Evolutionary conservation across 1,140 invertebrate genomes (phyloP), one percentile per base, ranked within the genome.

Genomic region (Cotesia glomerata): DNA sequence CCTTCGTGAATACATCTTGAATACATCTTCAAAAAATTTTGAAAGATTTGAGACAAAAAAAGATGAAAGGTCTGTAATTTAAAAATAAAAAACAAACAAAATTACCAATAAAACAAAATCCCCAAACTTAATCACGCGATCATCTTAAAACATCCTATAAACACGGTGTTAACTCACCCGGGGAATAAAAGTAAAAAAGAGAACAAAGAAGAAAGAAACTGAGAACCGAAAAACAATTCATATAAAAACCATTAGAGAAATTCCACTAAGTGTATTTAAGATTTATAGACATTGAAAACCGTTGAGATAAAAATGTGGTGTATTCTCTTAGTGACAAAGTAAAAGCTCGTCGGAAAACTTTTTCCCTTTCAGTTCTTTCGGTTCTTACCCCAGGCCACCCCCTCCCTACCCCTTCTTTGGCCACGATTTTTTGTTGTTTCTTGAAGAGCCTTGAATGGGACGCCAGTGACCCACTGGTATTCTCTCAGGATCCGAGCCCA

Each of bases 381-480:
- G 2, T 32, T 49, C 39, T 51, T 35, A 54, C 54, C 26, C 34
- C 9, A n/a, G 34, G 39, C 14, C 63, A 26, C 13, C 39, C 65
- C 51, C 58, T 62, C 26, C 61, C 11, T 5, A 54, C 13, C 39
- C 8, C 39, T 11, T 9, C 39, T 45, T 11, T 8, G 5, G 39
- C 7, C 39, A 45, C 7, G 39, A 9, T 45, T 45, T 45, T 45
- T 63, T 63, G 16, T 52, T 68, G 4, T 51, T 65, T 73, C 7
- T 35, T 56, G 52, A 56, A 65, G 62, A 58, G 49, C 45, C 52
- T 56, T 62, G 32, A 66, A 59, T 59, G 66, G 65, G 32, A 65
- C 67, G 72, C 69, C 75, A 78, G 76, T 79, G 80, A 81, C 80
- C 80, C 78, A 81, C 77, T 81, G 76, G 69, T 79, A 69, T 69